phyloP scores from a whole-genome alignment of 2,888 invertebrate genomes.

The Physocephala rufipes region DNA sequence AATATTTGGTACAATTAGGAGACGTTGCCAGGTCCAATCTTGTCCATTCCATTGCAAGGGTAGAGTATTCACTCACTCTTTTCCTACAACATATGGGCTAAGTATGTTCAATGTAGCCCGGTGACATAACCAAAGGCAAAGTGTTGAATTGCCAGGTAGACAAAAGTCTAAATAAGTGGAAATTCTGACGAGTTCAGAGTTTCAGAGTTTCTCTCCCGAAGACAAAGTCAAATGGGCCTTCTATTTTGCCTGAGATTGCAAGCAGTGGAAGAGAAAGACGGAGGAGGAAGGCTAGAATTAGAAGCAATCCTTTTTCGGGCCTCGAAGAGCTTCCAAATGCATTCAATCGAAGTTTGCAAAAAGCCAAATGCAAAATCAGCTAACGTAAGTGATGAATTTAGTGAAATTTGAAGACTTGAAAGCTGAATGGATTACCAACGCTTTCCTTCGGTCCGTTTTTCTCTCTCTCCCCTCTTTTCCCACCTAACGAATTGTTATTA shows the following conservation, averaged over 20 bases:
- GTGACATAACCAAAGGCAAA: not conserved
- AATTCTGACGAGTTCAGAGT: not conserved
- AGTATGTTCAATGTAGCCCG: not conserved
- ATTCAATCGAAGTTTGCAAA: slow-evolving; percentile 28
- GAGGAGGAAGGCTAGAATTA: not conserved
- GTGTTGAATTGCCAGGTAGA: slow-evolving; percentile 31
- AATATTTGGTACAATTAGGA: slow-evolving; percentile 25
- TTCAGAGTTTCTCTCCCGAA: not conserved
- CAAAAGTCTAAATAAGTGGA: slow-evolving; percentile 23
- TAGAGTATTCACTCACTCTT: too few species aligned
- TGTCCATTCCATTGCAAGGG: too few species aligned
- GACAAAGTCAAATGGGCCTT: too few species aligned
- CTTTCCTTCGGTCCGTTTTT: not conserved
- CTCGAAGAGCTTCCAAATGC: slow-evolving; percentile 9
- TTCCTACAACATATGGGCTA: too few species aligned
- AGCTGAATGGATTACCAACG: not conserved
- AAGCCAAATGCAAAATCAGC: slow-evolving; percentile 24
- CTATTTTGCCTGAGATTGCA: not conserved
- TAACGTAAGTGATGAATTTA: not conserved
- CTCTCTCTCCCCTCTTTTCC: not conserved
- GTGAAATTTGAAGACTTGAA: slow-evolving; percentile 2
- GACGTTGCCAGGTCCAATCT: not conserved
- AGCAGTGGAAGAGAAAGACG: not conserved
- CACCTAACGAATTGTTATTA: not conserved
- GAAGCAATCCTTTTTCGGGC: too few species aligned